phyloP scores from a whole-genome alignment of 2,888 invertebrate genomes.

The Drosophila nigricruria region DNA sequence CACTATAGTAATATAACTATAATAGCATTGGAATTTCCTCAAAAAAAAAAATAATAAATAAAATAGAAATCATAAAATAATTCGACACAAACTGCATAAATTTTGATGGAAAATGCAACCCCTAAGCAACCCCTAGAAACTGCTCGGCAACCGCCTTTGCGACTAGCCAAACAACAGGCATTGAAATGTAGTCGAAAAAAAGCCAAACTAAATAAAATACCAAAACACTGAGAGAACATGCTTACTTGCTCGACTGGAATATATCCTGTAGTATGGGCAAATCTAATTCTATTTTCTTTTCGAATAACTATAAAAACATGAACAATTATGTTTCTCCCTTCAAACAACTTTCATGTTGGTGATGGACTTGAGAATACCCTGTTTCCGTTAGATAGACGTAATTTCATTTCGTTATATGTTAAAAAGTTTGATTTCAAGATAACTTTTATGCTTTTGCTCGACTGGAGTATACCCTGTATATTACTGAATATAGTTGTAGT shows the following conservation, averaged over 20 bases:
- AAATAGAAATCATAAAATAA: background rate
- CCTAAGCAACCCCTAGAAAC: slow-evolving; percentile 44
- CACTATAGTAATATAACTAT: background rate
- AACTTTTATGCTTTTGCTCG: no score
- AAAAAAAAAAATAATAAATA: background rate
- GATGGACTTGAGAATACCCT: background rate
- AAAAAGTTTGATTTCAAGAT: no score
- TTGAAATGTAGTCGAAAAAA: slow-evolving; percentile 54
- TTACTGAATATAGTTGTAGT: background rate
- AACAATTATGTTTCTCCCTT: background rate
- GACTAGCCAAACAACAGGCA: slow-evolving; percentile 36
- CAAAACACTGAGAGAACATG: slow-evolving; percentile 20
- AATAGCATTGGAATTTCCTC: background rate
- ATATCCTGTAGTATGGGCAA: background rate
- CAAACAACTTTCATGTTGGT: background rate
- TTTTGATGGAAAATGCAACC: background rate
- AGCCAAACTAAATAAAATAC: slow-evolving; percentile 40
- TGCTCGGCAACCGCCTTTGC: slow-evolving; percentile 30
- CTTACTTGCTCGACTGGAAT: background rate
- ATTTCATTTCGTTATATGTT: no score
- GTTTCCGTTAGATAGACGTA: no score
- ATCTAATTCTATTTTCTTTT: background rate
- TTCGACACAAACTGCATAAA: background rate
- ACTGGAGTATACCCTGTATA: background rate
- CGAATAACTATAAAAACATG: background rate